Conservation (phyloP, 2,113 vertebrate species). For the Corythornis madagascariensis region DNA sequence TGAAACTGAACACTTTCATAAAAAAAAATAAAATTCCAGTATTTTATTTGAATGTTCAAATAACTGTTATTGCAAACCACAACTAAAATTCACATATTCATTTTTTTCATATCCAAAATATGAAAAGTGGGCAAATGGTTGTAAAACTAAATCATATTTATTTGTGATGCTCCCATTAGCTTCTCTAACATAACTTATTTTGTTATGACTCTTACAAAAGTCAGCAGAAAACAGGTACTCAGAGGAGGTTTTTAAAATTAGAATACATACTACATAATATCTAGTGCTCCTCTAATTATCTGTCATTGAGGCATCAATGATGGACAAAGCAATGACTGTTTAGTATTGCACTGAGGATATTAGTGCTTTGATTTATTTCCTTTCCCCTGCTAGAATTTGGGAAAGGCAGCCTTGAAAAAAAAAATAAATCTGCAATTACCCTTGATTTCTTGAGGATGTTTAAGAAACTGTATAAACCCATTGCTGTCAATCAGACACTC, state of each 20-base stretch:
- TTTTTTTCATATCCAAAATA: background rate
- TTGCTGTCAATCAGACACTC: conserved; percentile 32
- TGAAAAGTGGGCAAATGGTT: accelerated
- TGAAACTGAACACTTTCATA: background rate
- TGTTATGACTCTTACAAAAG: background rate
- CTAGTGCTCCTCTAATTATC: background rate
- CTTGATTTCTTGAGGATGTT: conserved; percentile 35
- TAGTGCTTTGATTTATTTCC: background rate
- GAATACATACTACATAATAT: background rate
- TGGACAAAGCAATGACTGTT: background rate
- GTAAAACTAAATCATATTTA: background rate
- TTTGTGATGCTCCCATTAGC: background rate
- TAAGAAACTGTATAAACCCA: conserved; percentile 2
- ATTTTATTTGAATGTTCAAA: background rate
- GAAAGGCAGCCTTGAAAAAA: background rate
- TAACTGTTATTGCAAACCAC: background rate
- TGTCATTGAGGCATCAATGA: background rate
- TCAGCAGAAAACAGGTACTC: background rate
- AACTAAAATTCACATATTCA: background rate
- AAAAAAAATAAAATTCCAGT: background rate
- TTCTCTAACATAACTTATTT: background rate
- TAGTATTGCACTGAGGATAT: background rate
- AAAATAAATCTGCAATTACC: background rate
- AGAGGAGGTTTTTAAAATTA: background rate
- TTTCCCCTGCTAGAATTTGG: background rate